Conservation (phyloP, 2,888 invertebrate species). For the Apocheima hispidaria region DNA sequence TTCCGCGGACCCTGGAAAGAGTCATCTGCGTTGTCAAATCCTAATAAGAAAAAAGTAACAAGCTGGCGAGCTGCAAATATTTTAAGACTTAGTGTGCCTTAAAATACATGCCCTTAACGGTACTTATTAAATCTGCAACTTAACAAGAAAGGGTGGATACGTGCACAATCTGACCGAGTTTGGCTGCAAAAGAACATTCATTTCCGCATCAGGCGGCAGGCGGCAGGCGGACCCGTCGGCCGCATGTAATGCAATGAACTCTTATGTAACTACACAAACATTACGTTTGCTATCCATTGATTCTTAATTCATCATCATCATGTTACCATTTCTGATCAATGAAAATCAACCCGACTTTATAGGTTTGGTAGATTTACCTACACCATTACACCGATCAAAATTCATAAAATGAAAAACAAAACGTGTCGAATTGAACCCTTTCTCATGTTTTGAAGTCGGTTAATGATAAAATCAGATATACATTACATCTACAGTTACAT, state of each 20-base stretch:
- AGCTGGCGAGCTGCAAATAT: not conserved
- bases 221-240: not conserved
- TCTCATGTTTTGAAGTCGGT: no score
- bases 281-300: not conserved
- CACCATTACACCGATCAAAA: no score
- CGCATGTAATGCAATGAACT: constrained; percentile 32
- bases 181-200: constrained; percentile 29
- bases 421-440: no score
- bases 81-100: not conserved
- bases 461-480: no score
- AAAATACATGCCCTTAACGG: constrained; percentile 22
- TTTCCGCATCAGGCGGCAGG: constrained; percentile 34
- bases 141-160: constrained; percentile 2
- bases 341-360: no score
- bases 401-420: no score
- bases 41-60: not conserved
- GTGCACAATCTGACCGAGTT: constrained; percentile 33
- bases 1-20: no score
- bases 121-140: not conserved
- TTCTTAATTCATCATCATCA: not conserved
- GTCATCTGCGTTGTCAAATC: no score
- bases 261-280: constrained; percentile 27
- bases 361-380: no score
- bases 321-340: no score
- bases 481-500: no score